Conservation (phyloP, 2,113 vertebrate genomes). For the Emydura subglobosa region DNA sequence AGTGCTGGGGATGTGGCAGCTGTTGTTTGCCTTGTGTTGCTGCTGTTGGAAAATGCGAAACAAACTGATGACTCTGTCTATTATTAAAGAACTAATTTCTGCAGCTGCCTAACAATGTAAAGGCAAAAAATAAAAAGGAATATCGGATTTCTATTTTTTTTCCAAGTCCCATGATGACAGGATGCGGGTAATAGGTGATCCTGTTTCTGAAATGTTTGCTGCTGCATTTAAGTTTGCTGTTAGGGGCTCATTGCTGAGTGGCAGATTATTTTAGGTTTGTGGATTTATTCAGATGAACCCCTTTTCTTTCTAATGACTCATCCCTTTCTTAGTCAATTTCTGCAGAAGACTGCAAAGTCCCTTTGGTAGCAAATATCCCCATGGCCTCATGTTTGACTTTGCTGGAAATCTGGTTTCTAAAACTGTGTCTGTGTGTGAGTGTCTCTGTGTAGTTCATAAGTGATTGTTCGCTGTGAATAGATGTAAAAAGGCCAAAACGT, state of each 20-base stretch:
- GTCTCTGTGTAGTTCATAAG: neutral
- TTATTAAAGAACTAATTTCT: constrained; percentile 18
- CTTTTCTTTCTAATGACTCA: neutral
- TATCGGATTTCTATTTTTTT: neutral
- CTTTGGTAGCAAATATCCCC: neutral
- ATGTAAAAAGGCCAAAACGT: neutral
- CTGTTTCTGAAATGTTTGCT: neutral
- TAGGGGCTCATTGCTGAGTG: neutral
- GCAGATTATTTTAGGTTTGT: neutral
- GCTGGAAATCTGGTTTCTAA: neutral
- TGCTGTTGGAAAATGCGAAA: neutral
- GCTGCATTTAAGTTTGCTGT: neutral
- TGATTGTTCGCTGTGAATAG: neutral
- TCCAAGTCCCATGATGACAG: neutral
- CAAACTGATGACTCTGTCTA: neutral
- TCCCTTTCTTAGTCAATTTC: neutral
- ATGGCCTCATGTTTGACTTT: neutral
- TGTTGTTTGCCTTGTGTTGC: neutral
- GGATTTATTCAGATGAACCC: neutral
- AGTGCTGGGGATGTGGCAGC: neutral
- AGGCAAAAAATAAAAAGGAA: neutral
- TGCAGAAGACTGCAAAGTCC: neutral
- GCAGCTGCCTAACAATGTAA: neutral
- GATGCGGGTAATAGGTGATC: neutral
- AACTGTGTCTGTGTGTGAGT: neutral